These are phyloP conservation scores for Athene noctua DNA, from an alignment of 2,113 vertebrate species.

Conservation along the genomic window DNA sequence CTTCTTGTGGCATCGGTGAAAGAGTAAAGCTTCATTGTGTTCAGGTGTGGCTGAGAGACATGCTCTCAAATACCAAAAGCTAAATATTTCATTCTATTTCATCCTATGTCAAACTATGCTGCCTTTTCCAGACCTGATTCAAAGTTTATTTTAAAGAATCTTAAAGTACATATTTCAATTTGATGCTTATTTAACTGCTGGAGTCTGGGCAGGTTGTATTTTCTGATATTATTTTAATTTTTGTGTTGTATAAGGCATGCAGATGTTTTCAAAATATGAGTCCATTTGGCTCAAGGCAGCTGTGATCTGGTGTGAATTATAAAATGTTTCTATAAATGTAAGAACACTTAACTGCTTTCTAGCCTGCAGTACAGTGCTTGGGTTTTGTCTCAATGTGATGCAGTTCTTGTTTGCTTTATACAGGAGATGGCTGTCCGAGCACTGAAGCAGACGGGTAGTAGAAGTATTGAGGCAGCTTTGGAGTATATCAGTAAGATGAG, in stretches of 20 bases:
- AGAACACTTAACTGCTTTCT: not conserved
- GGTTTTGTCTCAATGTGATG: not conserved
- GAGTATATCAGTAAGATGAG: constrained; percentile 99
- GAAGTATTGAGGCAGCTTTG: constrained; percentile 94
- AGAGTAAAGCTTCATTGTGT: not conserved
- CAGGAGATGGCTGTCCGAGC: constrained; percentile 98
- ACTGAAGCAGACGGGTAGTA: constrained; percentile 95
- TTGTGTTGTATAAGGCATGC: not conserved
- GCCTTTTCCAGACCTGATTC: not conserved
- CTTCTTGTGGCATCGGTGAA: not conserved
- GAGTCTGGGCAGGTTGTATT: not conserved
- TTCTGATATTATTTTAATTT: not conserved
- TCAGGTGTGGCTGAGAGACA: not conserved
- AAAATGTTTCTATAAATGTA: not conserved
- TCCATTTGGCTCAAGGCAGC: not conserved
- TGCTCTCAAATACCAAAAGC: not conserved
- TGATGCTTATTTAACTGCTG: not conserved
- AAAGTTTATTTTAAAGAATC: not conserved
- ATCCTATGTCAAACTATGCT: not conserved
- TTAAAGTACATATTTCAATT: not conserved
- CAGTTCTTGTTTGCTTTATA: not conserved
- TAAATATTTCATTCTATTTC: not conserved
- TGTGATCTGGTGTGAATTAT: not conserved
- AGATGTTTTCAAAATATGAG: not conserved
- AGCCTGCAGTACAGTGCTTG: not conserved